Evolutionary conservation across 2,888 invertebrate species (phyloP).

Genomic region (Flabesymbios commensalis): DNA sequence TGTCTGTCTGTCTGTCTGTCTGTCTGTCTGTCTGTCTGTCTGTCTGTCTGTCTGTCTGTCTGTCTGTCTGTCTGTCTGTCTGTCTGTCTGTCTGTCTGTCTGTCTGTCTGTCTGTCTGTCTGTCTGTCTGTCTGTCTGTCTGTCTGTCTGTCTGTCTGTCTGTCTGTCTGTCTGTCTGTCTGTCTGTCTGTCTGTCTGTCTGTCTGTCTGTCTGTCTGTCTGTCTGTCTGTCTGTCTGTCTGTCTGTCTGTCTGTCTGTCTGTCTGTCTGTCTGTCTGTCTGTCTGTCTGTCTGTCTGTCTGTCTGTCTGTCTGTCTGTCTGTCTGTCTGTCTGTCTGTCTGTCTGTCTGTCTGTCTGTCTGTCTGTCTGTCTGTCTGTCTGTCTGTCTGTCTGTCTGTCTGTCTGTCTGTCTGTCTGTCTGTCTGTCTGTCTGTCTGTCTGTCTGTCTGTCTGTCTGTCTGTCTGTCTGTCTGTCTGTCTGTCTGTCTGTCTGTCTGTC

Average conservation of each 20-base stretch:
- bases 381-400: conserved; percentile 11
- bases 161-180: no score
- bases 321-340: conserved; percentile 6
- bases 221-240: no score
- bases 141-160: no score
- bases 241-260: not conserved
- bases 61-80: no score
- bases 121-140: no score
- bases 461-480: not conserved
- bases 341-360: conserved; percentile 3
- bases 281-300: conserved; percentile 6
- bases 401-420: conserved; percentile 8
- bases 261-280: conserved; percentile 2
- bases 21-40: no score
- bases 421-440: conserved; percentile 5
- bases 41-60: no score
- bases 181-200: no score
- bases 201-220: no score
- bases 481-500: not conserved
- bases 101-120: no score
- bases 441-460: conserved; percentile 3
- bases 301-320: conserved; percentile 4
- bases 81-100: no score
- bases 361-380: conserved; percentile 16
- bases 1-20: no score